Percentiles rank a stretch among this genome's conserved stretches.
phyloP scores from a whole-genome alignment of 2,888 invertebrate species.

The Heliconius erato region DNA sequence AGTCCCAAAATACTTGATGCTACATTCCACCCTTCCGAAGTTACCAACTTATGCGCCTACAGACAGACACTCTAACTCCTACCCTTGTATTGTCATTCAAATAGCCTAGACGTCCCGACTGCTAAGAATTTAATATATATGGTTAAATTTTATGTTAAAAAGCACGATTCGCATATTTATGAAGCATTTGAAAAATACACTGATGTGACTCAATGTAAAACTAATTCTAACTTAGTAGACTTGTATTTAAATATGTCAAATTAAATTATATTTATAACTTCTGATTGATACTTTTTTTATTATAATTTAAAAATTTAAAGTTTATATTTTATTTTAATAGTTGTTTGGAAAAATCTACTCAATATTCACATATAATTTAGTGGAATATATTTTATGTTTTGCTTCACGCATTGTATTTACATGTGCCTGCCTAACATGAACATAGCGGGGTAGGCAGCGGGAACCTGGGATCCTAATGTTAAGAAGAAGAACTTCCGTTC shows the following conservation, averaged over 20 bases:
- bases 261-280: no score
- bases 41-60: constrained; percentile 25
- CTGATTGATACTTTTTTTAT: no score
- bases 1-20: constrained; percentile 37
- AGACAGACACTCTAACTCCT: constrained; percentile 34
- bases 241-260: background rate
- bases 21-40: constrained; percentile 34
- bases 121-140: constrained; percentile 76
- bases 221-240: background rate
- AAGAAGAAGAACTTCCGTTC: no score
- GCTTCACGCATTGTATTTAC: no score
- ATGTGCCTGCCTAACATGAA: no score
- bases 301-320: no score
- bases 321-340: no score
- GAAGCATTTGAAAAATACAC: constrained; percentile 3
- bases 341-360: no score
- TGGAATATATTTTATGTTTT: no score
- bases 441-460: no score
- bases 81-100: constrained; percentile 75
- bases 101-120: constrained; percentile 67
- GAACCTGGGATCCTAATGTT: no score
- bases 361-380: no score
- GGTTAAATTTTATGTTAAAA: constrained; percentile 46
- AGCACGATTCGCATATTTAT: constrained; percentile 43
- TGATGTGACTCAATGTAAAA: background rate